phyloP scores from a whole-genome alignment of 1,140 invertebrate species.

The Camponotus pennsylvanicus region DNA sequence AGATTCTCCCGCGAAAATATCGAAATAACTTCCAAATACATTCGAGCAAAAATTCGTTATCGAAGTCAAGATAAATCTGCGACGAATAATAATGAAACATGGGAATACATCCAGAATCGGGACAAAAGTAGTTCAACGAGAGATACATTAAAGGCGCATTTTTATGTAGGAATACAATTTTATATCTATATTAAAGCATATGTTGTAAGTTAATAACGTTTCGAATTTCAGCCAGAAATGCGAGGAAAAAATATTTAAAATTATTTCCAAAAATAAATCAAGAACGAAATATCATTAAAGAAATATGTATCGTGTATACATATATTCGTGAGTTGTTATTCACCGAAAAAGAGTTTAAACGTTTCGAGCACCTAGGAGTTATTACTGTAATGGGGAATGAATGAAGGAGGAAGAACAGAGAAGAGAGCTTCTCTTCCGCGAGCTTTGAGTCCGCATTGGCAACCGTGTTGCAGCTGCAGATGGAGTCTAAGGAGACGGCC shows the following conservation, averaged over 20 bases:
- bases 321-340: background rate
- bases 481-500: slow-evolving; percentile 72
- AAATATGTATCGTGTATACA: too few relatives aligned
- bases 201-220: background rate
- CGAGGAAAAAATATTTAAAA: background rate
- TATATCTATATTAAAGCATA: background rate
- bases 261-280: background rate
- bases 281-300: background rate
- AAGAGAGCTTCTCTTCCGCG: slow-evolving; percentile 39
- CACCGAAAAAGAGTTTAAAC: slow-evolving; percentile 3
- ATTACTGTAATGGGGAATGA: slow-evolving; percentile 2
- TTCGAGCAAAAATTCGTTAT: slow-evolving; percentile 13
- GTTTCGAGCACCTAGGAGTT: slow-evolving; percentile 24
- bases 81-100: background rate
- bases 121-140: background rate
- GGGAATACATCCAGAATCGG: background rate
- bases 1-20: slow-evolving; percentile 29
- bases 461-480: slow-evolving; percentile 52
- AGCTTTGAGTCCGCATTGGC: slow-evolving; percentile 69
- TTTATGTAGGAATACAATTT: background rate
- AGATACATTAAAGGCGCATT: background rate
- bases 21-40: slow-evolving; percentile 14
- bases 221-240: background rate
- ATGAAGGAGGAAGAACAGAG: background rate
- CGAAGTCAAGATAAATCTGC: background rate